Evolutionary conservation across 2,888 invertebrate genomes (phyloP), one percentile per base, ranked within the genome.

Genomic region (Diplolepis rosae): DNA sequence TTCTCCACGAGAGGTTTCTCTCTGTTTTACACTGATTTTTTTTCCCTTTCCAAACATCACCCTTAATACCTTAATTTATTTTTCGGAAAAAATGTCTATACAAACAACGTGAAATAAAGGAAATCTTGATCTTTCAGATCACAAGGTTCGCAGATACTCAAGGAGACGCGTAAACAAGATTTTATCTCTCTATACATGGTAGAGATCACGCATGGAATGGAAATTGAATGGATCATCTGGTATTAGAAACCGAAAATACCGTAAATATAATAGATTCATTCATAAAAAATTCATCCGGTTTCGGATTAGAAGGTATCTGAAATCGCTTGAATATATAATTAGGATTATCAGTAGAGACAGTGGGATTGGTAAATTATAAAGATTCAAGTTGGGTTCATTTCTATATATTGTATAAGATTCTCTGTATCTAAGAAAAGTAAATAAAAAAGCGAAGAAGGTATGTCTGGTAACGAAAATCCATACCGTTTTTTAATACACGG

Each of bases 1-100:
- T 85, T 82, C 74, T 75, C 78, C 72, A 68, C 68, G 72, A 81
- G 66, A 73, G 81, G 79, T 81, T 83, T 84, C 81, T 83, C 81
- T 72, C 74, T 51, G 77, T 81, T 77, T 78, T 72, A 72, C 73
- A 70, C 66, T 61, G 32, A 13, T 56, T 32, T 56, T 56, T 32
- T 56, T 56, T 56, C 32, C 56, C n/a, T 61, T 61, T 61, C 61
- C 61, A n/a, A 50, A 13, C 24, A 27, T 24, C 39, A 35, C 39
- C 61, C 24, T 11, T 24, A 39, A 56, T 13, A n/a, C 22, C 35
- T 56, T 56, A 24, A 24, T 45, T 45, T 9, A 18, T 61, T 61
- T 61, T 39, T 22, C 22, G 4, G 56, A 56, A 11, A 56, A 13
- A 35, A 13, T 30, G 1, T 0, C 7, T 28, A n/a, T 30, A 13